A percentile compares a stretch with the other conserved stretches of the same genome.
phyloP scores from a whole-genome alignment of 2,888 invertebrate genomes.

The Tetranychus piercei region DNA sequence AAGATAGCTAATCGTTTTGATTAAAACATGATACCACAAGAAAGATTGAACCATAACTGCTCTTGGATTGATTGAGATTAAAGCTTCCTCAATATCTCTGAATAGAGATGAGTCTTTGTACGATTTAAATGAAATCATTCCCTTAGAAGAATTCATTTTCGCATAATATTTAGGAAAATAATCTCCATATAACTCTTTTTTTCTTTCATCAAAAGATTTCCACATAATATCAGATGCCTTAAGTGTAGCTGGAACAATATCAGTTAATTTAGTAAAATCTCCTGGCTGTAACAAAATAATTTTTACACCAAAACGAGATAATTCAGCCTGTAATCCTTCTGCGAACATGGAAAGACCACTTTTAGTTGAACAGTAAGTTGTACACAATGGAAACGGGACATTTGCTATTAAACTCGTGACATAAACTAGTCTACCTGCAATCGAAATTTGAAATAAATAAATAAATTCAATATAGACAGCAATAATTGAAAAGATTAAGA shows the following conservation, averaged over 20 bases:
- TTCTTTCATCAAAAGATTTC: constrained; percentile 42
- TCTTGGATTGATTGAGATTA: constrained; percentile 17
- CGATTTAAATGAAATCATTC: constrained; percentile 21
- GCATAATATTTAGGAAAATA: constrained; percentile 45
- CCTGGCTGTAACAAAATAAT: constrained; percentile 56
- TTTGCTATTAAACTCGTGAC: not conserved
- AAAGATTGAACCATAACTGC: not conserved
- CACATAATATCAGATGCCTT: constrained; percentile 39
- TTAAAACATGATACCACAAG: not conserved
- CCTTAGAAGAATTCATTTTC: constrained; percentile 21
- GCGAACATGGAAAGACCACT: not conserved
- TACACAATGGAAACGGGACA: constrained; percentile 1
- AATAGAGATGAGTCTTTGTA: constrained; percentile 23
- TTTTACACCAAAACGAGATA: constrained; percentile 44
- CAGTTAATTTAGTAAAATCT: constrained; percentile 7
- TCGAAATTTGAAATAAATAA: not conserved
- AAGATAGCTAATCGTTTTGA: not conserved
- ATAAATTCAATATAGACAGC: not conserved
- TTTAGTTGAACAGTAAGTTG: constrained; percentile 7
- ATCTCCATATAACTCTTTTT: constrained; percentile 44
- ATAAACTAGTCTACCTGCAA: not conserved
- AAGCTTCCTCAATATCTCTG: constrained; percentile 22
- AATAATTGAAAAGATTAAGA: not conserved
- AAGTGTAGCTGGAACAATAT: not conserved
- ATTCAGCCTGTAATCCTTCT: constrained; percentile 48